Evolutionary conservation across 2,888 invertebrate genomes (phyloP).

Genomic region (Drosophila melanocephala): DNA sequence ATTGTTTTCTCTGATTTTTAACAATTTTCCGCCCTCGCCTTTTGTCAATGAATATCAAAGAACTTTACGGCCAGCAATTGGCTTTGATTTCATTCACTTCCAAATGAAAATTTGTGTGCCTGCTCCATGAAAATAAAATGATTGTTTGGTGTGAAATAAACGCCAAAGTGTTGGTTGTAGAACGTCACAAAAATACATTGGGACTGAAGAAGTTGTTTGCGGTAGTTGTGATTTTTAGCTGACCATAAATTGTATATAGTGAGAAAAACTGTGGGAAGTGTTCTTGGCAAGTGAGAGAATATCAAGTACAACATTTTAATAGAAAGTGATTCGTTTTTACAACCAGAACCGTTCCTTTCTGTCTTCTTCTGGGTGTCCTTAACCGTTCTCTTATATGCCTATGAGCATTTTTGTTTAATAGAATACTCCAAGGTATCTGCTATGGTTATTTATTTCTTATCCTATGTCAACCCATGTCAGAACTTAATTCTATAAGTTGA

Average conservation of each 20-base stretch:
- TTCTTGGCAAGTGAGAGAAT: slow-evolving; percentile 11
- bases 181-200: slow-evolving; percentile 21
- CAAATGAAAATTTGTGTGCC: slow-evolving; percentile 27
- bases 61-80: slow-evolving; percentile 31
- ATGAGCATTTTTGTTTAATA: no score
- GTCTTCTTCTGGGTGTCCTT: neutral
- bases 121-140: slow-evolving; percentile 27
- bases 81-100: slow-evolving; percentile 29
- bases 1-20: slow-evolving; percentile 20
- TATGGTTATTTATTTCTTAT: neutral
- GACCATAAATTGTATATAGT: slow-evolving; percentile 43
- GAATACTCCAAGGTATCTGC: neutral
- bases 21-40: neutral
- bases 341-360: neutral
- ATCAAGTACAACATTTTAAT: neutral
- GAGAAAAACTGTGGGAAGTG: slow-evolving; percentile 15
- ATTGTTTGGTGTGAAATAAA: slow-evolving; percentile 16
- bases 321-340: neutral
- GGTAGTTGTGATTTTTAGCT: slow-evolving; percentile 44
- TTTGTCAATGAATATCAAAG: slow-evolving; percentile 29
- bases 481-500: neutral
- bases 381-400: neutral
- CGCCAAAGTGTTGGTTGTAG: slow-evolving; percentile 45
- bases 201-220: slow-evolving; percentile 26
- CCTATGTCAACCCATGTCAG: neutral